Percentiles rank a stretch among this genome's conserved stretches.
phyloP scores from a whole-genome alignment of 2,797 vertebrate genomes.

The Anabacerthia variegaticeps region DNA sequence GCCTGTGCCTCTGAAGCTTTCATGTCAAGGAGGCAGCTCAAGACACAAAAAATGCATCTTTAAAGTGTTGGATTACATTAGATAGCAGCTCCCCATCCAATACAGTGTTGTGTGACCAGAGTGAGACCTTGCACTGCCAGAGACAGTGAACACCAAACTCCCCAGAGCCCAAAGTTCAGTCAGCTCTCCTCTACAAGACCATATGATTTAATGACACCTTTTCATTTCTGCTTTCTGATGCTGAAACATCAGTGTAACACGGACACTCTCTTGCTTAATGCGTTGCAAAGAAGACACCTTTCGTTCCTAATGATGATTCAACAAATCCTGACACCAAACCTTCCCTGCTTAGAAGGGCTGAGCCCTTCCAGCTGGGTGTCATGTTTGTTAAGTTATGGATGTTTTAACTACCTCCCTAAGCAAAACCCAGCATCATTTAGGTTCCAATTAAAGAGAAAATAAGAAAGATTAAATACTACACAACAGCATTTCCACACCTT shows the following conservation, averaged over 20 bases:
- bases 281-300: not conserved
- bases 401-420: not conserved
- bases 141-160: fast-evolving
- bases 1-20: not conserved
- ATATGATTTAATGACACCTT: not conserved
- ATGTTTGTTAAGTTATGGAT: not conserved
- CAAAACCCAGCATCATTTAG: not conserved
- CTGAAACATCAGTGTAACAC: not conserved
- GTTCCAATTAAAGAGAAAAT: not conserved
- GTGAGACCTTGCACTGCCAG: not conserved
- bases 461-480: not conserved
- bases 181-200: not conserved
- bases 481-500: not conserved
- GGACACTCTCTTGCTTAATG: not conserved
- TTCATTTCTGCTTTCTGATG: not conserved
- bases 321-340: not conserved
- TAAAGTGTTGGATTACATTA: not conserved
- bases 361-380: not conserved
- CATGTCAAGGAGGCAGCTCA: not conserved
- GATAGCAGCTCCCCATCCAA: fast-evolving
- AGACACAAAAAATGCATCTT: not conserved
- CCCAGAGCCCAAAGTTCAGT: not conserved
- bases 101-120: not conserved
- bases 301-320: not conserved
- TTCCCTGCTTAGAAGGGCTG: not conserved